Evolutionary conservation across 2,113 vertebrate genomes (phyloP).

Genomic region (Odocoileus virginianus): DNA sequence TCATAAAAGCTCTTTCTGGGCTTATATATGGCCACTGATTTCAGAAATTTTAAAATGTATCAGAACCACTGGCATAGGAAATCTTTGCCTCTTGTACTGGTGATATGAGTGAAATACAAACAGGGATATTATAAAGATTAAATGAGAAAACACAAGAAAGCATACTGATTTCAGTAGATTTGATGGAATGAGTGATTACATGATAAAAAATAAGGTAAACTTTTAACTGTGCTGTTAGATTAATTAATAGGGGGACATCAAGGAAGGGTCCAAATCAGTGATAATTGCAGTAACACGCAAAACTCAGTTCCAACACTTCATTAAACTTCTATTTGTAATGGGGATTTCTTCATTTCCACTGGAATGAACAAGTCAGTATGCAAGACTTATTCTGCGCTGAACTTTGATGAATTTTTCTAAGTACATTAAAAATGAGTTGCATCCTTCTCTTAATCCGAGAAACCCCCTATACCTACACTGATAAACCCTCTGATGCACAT

Average conservation of each 20-base stretch:
- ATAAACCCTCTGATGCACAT: conserved; percentile 80
- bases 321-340: conserved; percentile 86
- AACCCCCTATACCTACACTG: conserved; percentile 60
- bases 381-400: conserved; percentile 84
- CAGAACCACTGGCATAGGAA: background rate
- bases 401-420: conserved; percentile 88
- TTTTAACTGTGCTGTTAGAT: conserved; percentile 77
- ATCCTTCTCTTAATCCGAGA: conserved; percentile 80
- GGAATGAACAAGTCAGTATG: conserved; percentile 85
- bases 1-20: background rate
- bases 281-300: conserved; percentile 82
- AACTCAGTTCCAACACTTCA: conserved; percentile 82
- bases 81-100: background rate
- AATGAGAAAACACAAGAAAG: background rate
- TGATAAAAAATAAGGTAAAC: conserved; percentile 67
- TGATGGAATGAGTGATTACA: background rate
- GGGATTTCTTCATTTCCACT: conserved; percentile 85
- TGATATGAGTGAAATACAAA: conserved; percentile 14
- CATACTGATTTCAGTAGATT: background rate
- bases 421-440: conserved; percentile 84
- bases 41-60: background rate
- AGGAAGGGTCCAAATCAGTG: conserved; percentile 76
- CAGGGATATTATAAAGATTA: background rate
- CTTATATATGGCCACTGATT: background rate
- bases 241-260: conserved; percentile 76